phyloP scores from a whole-genome alignment of 2,797 vertebrate genomes.

The Otolemur crassicaudatus region DNA sequence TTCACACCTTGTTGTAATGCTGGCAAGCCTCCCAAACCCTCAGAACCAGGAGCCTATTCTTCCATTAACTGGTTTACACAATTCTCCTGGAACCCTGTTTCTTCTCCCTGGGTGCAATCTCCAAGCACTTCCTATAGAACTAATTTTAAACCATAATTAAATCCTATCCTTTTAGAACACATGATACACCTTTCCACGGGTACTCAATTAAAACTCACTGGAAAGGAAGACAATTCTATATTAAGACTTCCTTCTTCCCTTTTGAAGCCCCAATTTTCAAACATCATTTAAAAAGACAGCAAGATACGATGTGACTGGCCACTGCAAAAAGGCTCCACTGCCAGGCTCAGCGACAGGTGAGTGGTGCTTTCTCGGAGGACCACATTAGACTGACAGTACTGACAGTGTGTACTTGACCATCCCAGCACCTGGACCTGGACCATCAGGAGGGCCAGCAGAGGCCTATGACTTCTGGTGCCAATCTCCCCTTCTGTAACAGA shows the following conservation, averaged over 20 bases:
- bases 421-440: not conserved
- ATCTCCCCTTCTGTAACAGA: not conserved
- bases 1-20: not conserved
- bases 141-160: conserved; percentile 59
- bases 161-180: conserved; percentile 25
- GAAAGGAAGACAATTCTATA: conserved; percentile 1
- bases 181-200: not conserved
- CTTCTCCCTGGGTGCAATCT: not conserved
- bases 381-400: accelerated
- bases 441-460: not conserved
- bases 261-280: not conserved
- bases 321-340: not conserved
- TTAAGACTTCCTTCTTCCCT: conserved; percentile 33
- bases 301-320: not conserved
- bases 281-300: not conserved
- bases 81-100: not conserved
- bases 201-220: conserved; percentile 35
- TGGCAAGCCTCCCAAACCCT: not conserved
- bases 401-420: not conserved
- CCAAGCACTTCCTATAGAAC: not conserved
- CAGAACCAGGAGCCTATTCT: not conserved
- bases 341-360: not conserved
- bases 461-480: not conserved
- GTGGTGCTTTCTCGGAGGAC: not conserved
- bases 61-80: not conserved